These are phyloP conservation scores for Machaerirhynchus nigripectus DNA, from an alignment of 2,113 vertebrate genomes.

Conservation along the genomic window DNA sequence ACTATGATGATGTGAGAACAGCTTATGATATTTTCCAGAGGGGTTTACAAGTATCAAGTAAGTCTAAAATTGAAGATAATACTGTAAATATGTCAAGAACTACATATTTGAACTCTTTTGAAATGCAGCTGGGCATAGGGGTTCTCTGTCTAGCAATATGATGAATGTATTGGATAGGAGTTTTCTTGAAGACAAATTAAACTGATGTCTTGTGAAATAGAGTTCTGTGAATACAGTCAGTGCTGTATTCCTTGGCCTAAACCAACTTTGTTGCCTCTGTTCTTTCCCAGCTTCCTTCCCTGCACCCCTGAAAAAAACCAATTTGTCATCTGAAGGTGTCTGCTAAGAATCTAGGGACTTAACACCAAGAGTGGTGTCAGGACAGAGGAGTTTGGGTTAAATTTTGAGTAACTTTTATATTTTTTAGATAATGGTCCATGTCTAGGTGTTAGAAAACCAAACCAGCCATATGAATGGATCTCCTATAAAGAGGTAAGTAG, in stretches of 20 bases:
- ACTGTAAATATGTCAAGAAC: neutral
- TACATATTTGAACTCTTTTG: neutral
- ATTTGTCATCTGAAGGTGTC: neutral
- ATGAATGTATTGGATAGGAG: neutral
- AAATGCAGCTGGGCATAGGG: neutral
- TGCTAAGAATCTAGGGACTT: neutral
- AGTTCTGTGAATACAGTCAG: neutral
- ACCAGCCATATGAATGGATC: slow-evolving; percentile 93
- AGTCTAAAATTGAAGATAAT: slow-evolving; percentile 45
- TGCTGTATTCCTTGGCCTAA: neutral
- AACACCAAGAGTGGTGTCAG: neutral
- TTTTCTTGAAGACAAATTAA: neutral
- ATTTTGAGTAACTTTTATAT: neutral
- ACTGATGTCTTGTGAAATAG: neutral
- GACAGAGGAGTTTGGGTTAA: neutral
- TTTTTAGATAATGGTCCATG: slow-evolving; percentile 89
- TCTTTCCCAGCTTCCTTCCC: neutral
- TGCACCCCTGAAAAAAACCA: neutral
- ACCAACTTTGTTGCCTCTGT: neutral
- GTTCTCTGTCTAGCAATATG: neutral
- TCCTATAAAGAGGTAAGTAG: slow-evolving; percentile 89
- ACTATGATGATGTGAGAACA: slow-evolving; percentile 85
- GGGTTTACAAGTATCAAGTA: slow-evolving; percentile 88
- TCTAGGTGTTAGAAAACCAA: slow-evolving; percentile 89
- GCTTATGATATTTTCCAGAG: slow-evolving; percentile 86